phyloP scores from a whole-genome alignment of 2,888 invertebrate species.

The Sinohyriopsis cumingii region DNA sequence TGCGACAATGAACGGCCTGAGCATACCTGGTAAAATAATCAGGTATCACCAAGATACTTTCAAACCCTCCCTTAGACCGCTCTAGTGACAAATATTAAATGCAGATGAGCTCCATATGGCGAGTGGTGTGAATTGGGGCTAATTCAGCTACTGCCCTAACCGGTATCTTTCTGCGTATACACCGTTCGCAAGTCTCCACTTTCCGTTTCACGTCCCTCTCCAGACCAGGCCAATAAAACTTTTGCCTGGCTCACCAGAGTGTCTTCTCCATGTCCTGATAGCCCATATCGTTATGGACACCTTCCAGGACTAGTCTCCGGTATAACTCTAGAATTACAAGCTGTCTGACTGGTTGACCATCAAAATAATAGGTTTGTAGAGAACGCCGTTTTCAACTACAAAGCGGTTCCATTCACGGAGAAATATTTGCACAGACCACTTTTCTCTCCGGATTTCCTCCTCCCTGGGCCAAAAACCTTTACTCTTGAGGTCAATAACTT shows the following conservation, averaged over 20 bases:
- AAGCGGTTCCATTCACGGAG: conserved; percentile 1
- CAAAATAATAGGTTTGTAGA: background rate
- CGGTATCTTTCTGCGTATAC: conserved; percentile 10
- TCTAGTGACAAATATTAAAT: conserved; percentile 14
- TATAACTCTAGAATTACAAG: background rate
- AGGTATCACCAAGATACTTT: conserved; percentile 14
- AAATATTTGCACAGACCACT: background rate
- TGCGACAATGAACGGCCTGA: conserved; percentile 14
- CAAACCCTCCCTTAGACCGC: conserved; percentile 9
- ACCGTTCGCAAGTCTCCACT: conserved; percentile 3
- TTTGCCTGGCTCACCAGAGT: conserved; percentile 5
- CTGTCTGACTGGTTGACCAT: conserved; percentile 3
- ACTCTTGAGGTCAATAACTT: background rate
- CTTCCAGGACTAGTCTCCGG: conserved; percentile 4
- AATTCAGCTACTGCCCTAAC: conserved; percentile 6
- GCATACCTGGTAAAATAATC: conserved; percentile 23
- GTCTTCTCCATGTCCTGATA: conserved; percentile 18
- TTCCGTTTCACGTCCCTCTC: conserved; percentile 2
- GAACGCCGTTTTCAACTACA: conserved; percentile 2
- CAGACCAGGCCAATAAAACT: conserved; percentile 24
- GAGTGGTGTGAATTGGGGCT: conserved; percentile 12
- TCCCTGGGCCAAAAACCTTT: conserved; percentile 6
- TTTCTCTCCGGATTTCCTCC: background rate
- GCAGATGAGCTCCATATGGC: conserved; percentile 21
- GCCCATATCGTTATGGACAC: conserved; percentile 8